Conservation (phyloP, 2,797 vertebrate species). For the Pteropus rufus region DNA sequence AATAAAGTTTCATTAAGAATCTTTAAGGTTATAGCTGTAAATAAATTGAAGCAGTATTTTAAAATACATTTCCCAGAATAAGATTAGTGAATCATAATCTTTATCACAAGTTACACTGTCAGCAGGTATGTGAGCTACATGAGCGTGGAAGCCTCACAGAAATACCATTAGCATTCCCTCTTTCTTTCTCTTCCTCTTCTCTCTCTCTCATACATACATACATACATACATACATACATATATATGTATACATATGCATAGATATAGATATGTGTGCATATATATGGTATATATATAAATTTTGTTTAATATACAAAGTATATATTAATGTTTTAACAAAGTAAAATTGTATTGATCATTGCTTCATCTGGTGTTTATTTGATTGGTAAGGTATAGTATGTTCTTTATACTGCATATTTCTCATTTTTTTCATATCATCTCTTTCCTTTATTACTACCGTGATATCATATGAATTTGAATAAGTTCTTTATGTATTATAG, state of each 20-base stretch:
- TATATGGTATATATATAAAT: no score
- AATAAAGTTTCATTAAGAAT: not conserved
- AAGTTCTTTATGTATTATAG: not conserved
- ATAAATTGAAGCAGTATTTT: not conserved
- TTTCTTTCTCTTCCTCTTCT: no score
- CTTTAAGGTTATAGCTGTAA: not conserved
- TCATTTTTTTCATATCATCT: not conserved
- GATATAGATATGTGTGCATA: no score
- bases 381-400: not conserved
- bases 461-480: not conserved
- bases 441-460: not conserved
- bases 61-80: not conserved
- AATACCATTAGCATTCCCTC: not conserved
- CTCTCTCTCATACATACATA: not conserved
- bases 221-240: not conserved
- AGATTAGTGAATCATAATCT: not conserved
- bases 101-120: not conserved
- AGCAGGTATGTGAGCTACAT: not conserved
- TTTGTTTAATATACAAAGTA: no score
- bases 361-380: not conserved
- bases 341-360: not conserved
- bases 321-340: not conserved
- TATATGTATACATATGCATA: not conserved
- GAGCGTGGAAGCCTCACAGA: not conserved
- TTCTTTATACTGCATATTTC: not conserved